Conservation (phyloP, 2,797 vertebrate species). For the Takifugu ocellatus region DNA sequence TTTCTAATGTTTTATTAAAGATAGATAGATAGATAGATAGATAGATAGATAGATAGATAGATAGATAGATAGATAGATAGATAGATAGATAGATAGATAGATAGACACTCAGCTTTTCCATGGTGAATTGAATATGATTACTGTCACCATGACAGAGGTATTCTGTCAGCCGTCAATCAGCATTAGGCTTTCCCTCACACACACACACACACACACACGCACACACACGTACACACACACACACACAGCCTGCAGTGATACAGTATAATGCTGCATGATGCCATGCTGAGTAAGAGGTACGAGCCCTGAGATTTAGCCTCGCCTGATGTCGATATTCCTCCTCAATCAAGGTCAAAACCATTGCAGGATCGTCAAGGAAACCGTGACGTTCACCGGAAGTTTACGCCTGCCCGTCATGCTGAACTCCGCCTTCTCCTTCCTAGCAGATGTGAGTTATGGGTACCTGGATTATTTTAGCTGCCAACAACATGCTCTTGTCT, state of each 20-base stretch:
- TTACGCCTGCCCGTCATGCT: too few relatives aligned
- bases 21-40: too few relatives aligned
- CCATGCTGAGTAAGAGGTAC: conserved; percentile 23
- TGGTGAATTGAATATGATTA: conserved; percentile 58
- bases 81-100: too few relatives aligned
- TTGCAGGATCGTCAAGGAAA: conserved; percentile 9
- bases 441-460: too few relatives aligned
- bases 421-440: too few relatives aligned
- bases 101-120: conserved; percentile 10
- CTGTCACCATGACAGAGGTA: conserved; percentile 55
- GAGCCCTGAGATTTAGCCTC: conserved; percentile 14
- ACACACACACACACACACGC: too few relatives aligned
- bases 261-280: conserved; percentile 24
- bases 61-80: too few relatives aligned
- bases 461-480: too few relatives aligned
- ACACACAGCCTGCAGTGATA: conserved; percentile 30
- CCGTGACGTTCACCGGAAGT: background rate
- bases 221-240: conserved; percentile 8
- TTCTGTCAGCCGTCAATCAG: conserved; percentile 71
- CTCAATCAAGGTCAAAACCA: conserved; percentile 29
- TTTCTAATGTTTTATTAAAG: background rate
- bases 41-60: too few relatives aligned
- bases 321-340: background rate
- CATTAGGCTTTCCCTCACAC: conserved; percentile 36
- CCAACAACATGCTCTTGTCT: too few relatives aligned